phyloP scores from a whole-genome alignment of 64 coral and sea anemone genomes.

The Montipora capricornis region DNA sequence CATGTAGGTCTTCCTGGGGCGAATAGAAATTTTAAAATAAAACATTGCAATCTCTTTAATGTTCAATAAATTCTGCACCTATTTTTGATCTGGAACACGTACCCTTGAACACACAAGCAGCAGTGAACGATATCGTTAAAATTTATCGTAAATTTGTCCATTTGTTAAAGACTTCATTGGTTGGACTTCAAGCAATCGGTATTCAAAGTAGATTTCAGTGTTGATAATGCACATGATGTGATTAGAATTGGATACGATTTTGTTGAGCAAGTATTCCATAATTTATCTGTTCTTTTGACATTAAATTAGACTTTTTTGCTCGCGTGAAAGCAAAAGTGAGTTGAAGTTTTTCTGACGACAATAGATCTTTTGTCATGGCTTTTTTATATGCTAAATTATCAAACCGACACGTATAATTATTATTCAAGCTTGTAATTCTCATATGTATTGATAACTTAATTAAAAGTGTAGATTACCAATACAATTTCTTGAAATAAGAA shows the following conservation, averaged over 20 bases:
- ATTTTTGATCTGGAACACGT: neutral
- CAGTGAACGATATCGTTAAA: too few relatives aligned
- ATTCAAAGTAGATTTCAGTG: constrained; percentile 1
- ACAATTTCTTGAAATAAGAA: too few relatives aligned
- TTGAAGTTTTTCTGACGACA: neutral
- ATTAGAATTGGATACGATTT: neutral
- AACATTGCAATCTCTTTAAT: neutral
- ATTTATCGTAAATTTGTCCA: too few relatives aligned
- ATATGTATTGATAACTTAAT: neutral
- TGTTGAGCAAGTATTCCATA: neutral
- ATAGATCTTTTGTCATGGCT: constrained; percentile 22
- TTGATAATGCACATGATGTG: neutral
- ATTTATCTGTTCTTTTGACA: too few relatives aligned
- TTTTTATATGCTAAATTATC: neutral
- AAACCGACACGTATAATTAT: neutral
- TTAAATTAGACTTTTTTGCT: neutral
- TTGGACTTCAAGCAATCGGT: too few relatives aligned
- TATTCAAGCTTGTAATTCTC: neutral
- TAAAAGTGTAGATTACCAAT: neutral
- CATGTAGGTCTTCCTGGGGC: neutral
- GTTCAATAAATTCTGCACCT: too few relatives aligned
- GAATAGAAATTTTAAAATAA: neutral
- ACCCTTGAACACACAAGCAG: too few relatives aligned
- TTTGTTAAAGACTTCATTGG: too few relatives aligned
- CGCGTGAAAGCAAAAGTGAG: neutral